Percentiles rank a stretch among this genome's conserved stretches.
These are phyloP conservation scores for Ciconia boyciana DNA, from an alignment of 2,113 vertebrate genomes.

Conservation along the genomic window DNA sequence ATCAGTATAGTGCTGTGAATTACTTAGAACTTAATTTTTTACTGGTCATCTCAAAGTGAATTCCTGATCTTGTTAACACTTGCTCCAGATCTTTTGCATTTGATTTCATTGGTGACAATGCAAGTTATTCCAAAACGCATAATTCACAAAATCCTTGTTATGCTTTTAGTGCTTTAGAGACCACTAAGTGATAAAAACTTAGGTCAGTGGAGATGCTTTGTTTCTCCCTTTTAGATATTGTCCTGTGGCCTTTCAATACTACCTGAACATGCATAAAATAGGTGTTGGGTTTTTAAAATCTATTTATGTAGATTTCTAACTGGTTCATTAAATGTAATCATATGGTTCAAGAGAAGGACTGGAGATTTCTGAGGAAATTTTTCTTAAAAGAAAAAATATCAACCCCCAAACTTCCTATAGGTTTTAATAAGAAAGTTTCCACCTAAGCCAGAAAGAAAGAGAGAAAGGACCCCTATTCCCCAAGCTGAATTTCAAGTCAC, in stretches of 20 bases:
- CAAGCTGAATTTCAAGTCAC: background rate
- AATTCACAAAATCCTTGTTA: background rate
- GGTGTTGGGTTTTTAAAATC: too few species aligned
- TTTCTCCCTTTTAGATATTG: background rate
- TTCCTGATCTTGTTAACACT: background rate
- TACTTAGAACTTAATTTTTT: background rate
- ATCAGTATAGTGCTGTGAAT: background rate
- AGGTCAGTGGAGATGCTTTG: background rate
- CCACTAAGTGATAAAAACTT: background rate
- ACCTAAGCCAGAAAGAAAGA: background rate
- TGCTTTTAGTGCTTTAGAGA: background rate
- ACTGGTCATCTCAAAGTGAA: background rate
- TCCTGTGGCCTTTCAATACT: background rate
- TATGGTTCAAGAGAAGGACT: background rate
- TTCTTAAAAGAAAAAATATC: background rate
- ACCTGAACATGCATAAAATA: background rate
- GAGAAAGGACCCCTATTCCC: background rate
- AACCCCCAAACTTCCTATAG: accelerated
- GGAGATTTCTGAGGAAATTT: background rate
- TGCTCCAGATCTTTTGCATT: background rate
- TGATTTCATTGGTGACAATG: background rate
- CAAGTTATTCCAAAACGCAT: background rate
- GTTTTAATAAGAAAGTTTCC: background rate
- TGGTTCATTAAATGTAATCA: background rate
- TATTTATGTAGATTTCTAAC: background rate